Percentiles rank a stretch among this genome's conserved stretches.
These are phyloP conservation scores for Drosophila hawaiiensis DNA, from an alignment of 2,888 invertebrate genomes.

Conservation along the genomic window DNA sequence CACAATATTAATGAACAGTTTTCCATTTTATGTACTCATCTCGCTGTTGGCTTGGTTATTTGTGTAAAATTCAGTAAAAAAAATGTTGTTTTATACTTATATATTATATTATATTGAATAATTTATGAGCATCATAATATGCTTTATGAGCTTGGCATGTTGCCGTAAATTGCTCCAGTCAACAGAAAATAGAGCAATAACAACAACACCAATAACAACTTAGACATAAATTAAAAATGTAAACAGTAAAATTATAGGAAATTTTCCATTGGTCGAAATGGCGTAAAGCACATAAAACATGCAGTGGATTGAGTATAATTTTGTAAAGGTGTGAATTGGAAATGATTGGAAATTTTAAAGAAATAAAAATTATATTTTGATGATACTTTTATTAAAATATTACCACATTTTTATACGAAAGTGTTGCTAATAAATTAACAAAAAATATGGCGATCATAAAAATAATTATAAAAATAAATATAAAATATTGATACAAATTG, in stretches of 20 bases:
- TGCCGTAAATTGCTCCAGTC: conserved; percentile 81
- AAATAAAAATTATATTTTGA: background rate
- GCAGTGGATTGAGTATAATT: background rate
- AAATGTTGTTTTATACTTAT: conserved; percentile 31
- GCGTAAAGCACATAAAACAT: conserved; percentile 18
- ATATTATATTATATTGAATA: conserved; percentile 70
- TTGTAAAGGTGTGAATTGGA: conserved; percentile 34
- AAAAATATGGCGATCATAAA: background rate
- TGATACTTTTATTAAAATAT: background rate
- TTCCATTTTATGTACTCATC: conserved; percentile 25
- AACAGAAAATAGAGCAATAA: conserved; percentile 58
- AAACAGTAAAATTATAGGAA: conserved; percentile 56
- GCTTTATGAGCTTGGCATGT: conserved; percentile 78
- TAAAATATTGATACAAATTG: background rate
- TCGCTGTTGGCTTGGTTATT: conserved; percentile 17
- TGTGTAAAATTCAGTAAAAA: conserved; percentile 66
- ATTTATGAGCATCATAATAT: conserved; percentile 77
- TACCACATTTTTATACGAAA: background rate
- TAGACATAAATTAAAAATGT: conserved; percentile 69
- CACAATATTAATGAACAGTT: conserved; percentile 9
- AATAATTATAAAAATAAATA: background rate
- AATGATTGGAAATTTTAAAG: conserved; percentile 6
- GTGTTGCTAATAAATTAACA: background rate
- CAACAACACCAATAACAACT: conserved; percentile 22
- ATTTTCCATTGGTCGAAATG: conserved; percentile 70